Evolutionary conservation across 2,888 invertebrate genomes (phyloP).

Genomic region (Drosophila cracens): DNA sequence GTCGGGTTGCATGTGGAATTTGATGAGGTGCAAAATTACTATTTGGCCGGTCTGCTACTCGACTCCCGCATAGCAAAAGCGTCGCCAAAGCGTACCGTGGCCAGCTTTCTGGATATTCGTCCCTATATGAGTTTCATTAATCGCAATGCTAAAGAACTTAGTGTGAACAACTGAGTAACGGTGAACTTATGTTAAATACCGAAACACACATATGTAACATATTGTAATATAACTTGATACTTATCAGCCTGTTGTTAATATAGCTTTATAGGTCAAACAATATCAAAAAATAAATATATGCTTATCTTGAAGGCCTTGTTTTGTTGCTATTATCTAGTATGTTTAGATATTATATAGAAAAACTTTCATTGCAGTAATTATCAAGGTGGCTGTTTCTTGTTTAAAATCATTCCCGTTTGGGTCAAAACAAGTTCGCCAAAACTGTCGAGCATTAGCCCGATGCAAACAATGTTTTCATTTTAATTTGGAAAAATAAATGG

Average conservation of each 20-base stretch:
- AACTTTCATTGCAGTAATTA: background rate
- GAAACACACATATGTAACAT: background rate
- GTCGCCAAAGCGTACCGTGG: slow-evolving; percentile 5
- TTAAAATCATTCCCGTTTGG: background rate
- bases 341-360: background rate
- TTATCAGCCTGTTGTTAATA: background rate
- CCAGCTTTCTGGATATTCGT: slow-evolving; percentile 58
- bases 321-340: background rate
- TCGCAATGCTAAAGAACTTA: slow-evolving; percentile 46
- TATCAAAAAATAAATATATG: background rate
- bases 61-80: slow-evolving; percentile 33
- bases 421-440: background rate
- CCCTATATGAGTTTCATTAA: slow-evolving; percentile 58
- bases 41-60: slow-evolving; percentile 57
- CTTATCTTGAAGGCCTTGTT: background rate
- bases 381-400: background rate
- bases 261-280: background rate
- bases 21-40: slow-evolving; percentile 50
- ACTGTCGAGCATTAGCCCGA: background rate
- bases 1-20: slow-evolving; percentile 57
- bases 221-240: background rate
- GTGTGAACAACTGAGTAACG: slow-evolving; percentile 8
- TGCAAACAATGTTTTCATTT: background rate
- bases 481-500: background rate
- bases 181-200: background rate